Evolutionary conservation across 2,113 vertebrate genomes (phyloP).

Genomic region (Anolis carolinensis): DNA sequence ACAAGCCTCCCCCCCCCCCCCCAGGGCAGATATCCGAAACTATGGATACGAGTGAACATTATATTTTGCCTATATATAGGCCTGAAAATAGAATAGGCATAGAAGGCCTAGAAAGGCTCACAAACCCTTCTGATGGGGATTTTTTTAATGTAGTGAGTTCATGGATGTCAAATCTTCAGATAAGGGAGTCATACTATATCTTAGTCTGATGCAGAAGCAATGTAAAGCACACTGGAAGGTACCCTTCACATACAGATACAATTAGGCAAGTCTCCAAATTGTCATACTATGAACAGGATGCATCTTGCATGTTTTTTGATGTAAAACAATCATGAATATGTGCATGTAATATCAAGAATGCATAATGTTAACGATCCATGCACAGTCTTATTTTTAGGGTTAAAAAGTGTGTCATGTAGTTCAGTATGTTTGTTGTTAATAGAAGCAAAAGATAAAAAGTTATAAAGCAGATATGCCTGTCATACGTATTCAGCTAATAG

Average conservation of each 20-base stretch:
- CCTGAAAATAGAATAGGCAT: too few relatives aligned
- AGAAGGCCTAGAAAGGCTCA: too few relatives aligned
- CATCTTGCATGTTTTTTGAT: neutral
- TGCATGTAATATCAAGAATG: neutral
- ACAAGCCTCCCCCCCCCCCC: too few relatives aligned
- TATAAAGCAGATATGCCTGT: neutral
- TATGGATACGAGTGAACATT: too few relatives aligned
- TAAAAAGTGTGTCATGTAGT: neutral
- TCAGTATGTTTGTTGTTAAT: too few relatives aligned
- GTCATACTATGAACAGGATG: neutral
- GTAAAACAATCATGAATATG: neutral
- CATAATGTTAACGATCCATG: neutral
- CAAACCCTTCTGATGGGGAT: too few relatives aligned
- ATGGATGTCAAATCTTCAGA: too few relatives aligned
- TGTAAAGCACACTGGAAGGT: neutral
- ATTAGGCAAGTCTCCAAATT: neutral
- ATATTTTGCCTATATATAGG: too few relatives aligned
- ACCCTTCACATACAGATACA: neutral
- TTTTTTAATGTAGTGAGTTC: too few relatives aligned
- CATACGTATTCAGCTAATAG: neutral
- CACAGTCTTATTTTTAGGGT: neutral
- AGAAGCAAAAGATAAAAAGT: neutral
- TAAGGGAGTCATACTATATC: too few relatives aligned
- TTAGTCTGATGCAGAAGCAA: neutral
- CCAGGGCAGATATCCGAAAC: too few relatives aligned